A percentile compares a stretch with the other conserved stretches of the same genome.
Conservation (phyloP, 2,797 vertebrate species). For the Neolamprologus multifasciatus region DNA sequence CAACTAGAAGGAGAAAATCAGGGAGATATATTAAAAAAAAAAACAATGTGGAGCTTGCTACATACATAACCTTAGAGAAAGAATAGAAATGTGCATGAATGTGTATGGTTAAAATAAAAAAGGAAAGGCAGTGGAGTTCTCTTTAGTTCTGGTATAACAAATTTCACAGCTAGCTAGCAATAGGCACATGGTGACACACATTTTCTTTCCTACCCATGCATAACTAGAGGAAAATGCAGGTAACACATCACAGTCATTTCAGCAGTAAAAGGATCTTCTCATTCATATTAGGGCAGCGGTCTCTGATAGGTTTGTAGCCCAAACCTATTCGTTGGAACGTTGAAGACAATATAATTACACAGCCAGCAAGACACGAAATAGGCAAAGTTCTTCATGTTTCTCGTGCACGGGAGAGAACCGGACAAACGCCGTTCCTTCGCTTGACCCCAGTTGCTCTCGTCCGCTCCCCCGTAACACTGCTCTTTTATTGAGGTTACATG, state of each 20-base stretch:
- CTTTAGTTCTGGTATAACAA: background rate
- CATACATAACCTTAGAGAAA: background rate
- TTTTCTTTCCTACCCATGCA: background rate
- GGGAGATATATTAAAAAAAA: background rate
- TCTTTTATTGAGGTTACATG: no score
- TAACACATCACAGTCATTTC: background rate
- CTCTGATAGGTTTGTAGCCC: no score
- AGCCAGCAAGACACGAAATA: no score
- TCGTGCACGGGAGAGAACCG: no score
- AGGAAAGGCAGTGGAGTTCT: background rate
- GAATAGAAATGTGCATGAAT: background rate
- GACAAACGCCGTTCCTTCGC: no score
- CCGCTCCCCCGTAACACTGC: no score
- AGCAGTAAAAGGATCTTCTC: background rate
- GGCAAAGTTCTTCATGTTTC: no score
- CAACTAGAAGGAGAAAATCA: background rate
- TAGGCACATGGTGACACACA: background rate
- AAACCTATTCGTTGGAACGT: no score
- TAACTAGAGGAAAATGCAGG: background rate
- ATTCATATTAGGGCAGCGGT: background rate
- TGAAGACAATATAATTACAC: no score
- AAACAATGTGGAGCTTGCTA: accelerated
- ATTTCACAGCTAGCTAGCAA: background rate
- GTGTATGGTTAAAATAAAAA: background rate
- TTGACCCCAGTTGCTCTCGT: no score